Conservation (phyloP, 2,113 vertebrate genomes). For the Camelus bactrianus region DNA sequence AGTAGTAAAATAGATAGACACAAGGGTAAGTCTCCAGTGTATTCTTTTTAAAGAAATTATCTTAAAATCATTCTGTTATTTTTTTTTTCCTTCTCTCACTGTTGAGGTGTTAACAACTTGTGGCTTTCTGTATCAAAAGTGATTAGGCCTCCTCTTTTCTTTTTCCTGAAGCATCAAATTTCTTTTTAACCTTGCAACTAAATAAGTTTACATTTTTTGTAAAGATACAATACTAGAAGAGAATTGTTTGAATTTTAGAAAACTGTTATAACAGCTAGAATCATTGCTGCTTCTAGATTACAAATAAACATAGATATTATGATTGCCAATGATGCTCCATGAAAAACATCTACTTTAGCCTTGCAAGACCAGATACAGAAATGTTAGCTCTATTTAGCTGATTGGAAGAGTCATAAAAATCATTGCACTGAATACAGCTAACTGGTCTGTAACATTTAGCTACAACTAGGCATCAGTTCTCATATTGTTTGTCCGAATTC, state of each 20-base stretch:
- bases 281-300: constrained; percentile 31
- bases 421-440: constrained; percentile 2
- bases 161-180: not conserved
- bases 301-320: constrained; percentile 3
- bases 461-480: not conserved
- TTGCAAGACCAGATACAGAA: not conserved
- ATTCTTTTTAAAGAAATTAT: constrained; percentile 44
- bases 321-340: not conserved
- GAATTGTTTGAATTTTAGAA: constrained; percentile 46
- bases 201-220: constrained; percentile 1
- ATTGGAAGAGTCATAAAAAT: constrained; percentile 31
- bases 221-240: constrained; percentile 22
- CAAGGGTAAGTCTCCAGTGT: constrained; percentile 91
- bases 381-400: not conserved
- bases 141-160: not conserved
- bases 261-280: not conserved
- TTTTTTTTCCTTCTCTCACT: not conserved
- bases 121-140: not conserved
- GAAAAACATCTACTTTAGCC: not conserved
- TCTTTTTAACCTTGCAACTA: constrained; percentile 44
- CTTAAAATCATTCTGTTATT: constrained; percentile 5
- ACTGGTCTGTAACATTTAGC: not conserved
- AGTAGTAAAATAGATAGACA: constrained; percentile 99
- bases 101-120: not conserved
- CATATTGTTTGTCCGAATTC: constrained; percentile 88